phyloP scores from a whole-genome alignment of 2,113 vertebrate genomes.

The Xenopus laevis region DNA sequence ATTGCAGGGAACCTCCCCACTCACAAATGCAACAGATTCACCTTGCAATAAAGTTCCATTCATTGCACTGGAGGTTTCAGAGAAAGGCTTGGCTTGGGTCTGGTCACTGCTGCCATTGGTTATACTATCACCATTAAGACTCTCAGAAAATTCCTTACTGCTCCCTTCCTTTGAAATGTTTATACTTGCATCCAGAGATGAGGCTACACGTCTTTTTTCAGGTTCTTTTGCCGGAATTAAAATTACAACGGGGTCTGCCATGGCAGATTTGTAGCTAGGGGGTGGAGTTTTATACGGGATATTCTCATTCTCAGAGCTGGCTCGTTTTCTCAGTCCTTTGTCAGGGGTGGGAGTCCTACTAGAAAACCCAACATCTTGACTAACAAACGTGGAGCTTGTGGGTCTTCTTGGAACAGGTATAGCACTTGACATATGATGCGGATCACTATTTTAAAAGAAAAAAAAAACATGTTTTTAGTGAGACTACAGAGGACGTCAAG shows the following conservation, averaged over 20 bases:
- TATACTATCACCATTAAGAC: conserved; percentile 47
- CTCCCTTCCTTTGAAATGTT: conserved; percentile 64
- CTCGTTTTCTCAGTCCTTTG: conserved; percentile 76
- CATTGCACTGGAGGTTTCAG: conserved; percentile 51
- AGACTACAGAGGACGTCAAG: background rate
- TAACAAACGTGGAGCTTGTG: conserved; percentile 69
- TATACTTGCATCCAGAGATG: conserved; percentile 71
- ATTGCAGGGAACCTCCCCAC: conserved; percentile 8
- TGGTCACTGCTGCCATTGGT: conserved; percentile 25
- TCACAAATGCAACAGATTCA: conserved; percentile 14
- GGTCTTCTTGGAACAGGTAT: conserved; percentile 84
- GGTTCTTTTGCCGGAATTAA: conserved; percentile 39
- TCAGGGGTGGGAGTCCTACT: conserved; percentile 76
- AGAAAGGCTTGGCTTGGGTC: conserved; percentile 33
- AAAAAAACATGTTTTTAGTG: background rate
- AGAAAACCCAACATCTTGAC: conserved; percentile 67
- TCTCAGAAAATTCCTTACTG: conserved; percentile 44
- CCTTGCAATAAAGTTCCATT: conserved; percentile 57
- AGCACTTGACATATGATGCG: conserved; percentile 81
- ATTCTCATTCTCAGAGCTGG: conserved; percentile 79
- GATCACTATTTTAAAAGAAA: conserved; percentile 68
- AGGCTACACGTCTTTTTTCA: conserved; percentile 61
- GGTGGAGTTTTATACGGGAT: conserved; percentile 73
- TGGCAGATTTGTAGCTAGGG: conserved; percentile 69
- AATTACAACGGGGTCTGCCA: conserved; percentile 57